Percentiles rank a stretch among this genome's conserved stretches.
Evolutionary conservation across 2,113 vertebrate genomes (phyloP).

Genomic region (Colistium nudipinnis): DNA sequence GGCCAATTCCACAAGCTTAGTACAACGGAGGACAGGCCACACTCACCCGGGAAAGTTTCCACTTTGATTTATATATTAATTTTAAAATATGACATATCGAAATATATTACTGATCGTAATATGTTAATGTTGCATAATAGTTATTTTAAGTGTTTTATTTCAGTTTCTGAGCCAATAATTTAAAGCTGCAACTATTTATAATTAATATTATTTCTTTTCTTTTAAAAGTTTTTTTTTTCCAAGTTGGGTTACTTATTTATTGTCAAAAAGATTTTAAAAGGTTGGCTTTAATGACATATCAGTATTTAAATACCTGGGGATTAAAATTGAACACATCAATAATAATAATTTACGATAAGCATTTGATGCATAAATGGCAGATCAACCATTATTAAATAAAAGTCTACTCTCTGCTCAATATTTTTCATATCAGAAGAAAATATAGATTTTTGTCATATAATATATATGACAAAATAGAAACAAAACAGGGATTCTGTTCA

Average conservation of each 20-base stretch:
- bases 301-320: not conserved
- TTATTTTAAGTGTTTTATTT: not conserved
- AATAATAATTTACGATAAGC: not conserved
- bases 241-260: not conserved
- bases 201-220: not conserved
- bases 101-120: not conserved
- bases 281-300: not conserved
- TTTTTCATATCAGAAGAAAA: not conserved
- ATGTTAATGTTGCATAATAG: not conserved
- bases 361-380: not conserved
- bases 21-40: conserved; percentile 39
- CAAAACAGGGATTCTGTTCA: not conserved
- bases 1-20: conserved; percentile 63
- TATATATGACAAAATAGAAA: not conserved
- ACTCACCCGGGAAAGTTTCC: conserved; percentile 4
- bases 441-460: no score
- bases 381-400: not conserved
- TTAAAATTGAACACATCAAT: not conserved
- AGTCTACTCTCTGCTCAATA: not conserved
- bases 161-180: not conserved
- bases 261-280: not conserved
- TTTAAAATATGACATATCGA: not conserved
- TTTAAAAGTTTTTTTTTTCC: not conserved
- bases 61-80: not conserved
- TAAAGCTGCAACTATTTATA: not conserved